Evolutionary conservation across 1,140 invertebrate species (phyloP), one percentile per base, ranked within the genome.

Genomic region (Zaprionus tsacasi): DNA sequence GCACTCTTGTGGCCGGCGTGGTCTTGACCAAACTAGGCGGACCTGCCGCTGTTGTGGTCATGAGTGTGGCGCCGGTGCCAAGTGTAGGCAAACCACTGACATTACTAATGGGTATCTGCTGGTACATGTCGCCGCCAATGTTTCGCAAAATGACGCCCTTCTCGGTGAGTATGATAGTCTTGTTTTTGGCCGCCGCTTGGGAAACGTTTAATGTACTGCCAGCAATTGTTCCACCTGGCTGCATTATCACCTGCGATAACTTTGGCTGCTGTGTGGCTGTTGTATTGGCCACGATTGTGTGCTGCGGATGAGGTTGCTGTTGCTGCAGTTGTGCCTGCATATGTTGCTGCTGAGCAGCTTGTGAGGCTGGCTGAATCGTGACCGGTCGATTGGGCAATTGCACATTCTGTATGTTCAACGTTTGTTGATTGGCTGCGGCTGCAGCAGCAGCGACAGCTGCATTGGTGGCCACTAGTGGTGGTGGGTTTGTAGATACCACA

Each of bases 101-200:
- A 76, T 91, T 92, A 36, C 91, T 92, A 6, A 93, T 91, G 7
- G 92, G 92, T 69, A 92, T 92, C 64, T 92, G 91, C 56, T 92
- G 92, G 68, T 92, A 93, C 81, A 92, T 92, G 50, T 92, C 91
- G 11, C 91, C 89, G 0, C 92, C 92, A 43, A 93, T 92, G 52
- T 91, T 92, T 1, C 92, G 83, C 57, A 93, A 55, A 17, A 93
- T 92, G 6, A 93, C 86, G 48, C 91, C 91, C 67, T 92, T 93
- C 57, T 92, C 89, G 43, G 92, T 91, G 30, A 93, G 70, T 74
- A 92, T 92, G 21, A 93, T 93, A 8, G 92, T 93, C 64, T 92
- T 92, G 54, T 91, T 92, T 43, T 92, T 89, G 40, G 66, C 78
- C 27, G 85, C 45, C n/a, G 85, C 73, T 0, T 86, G 85, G 1